Percentiles rank a stretch among this genome's conserved stretches.
These are phyloP conservation scores for Heliornis fulica DNA, from an alignment of 2,113 vertebrate genomes.

Conservation along the genomic window DNA sequence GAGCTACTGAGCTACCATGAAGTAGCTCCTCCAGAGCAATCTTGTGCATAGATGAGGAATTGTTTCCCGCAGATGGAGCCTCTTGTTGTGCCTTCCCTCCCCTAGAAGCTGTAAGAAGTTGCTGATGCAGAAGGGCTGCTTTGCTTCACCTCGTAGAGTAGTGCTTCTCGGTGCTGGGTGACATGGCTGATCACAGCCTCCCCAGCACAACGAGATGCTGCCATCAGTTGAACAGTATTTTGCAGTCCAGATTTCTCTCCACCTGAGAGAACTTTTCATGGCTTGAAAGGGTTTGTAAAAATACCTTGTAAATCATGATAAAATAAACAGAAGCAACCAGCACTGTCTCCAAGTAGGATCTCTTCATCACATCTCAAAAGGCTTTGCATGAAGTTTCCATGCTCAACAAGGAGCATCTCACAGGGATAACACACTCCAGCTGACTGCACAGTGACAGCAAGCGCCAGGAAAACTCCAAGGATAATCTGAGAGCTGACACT, in stretches of 20 bases:
- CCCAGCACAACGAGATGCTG: not conserved
- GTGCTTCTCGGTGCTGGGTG: not conserved
- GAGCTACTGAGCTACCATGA: not conserved
- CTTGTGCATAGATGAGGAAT: fast-evolving
- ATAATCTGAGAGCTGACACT: constrained; percentile 32
- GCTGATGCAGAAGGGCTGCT: not conserved
- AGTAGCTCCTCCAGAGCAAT: not conserved
- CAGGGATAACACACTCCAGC: not conserved
- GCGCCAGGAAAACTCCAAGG: constrained; percentile 3
- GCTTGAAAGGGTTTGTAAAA: not conserved
- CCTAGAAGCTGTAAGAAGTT: not conserved
- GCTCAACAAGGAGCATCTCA: not conserved
- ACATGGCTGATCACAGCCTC: not conserved
- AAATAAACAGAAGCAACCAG: not conserved
- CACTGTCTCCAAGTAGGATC: not conserved
- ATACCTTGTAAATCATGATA: not conserved
- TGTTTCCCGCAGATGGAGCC: not conserved
- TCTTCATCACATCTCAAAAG: not conserved
- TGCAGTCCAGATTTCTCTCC: not conserved
- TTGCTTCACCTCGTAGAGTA: not conserved
- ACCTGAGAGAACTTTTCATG: not conserved
- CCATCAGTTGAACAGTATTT: not conserved
- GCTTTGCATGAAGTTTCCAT: not conserved
- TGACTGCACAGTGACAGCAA: constrained; percentile 1
- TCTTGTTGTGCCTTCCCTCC: not conserved